Percentiles rank a stretch among this genome's conserved stretches.
Conservation (phyloP, 2,797 vertebrate species). For the Microctenopoma lineatum region DNA sequence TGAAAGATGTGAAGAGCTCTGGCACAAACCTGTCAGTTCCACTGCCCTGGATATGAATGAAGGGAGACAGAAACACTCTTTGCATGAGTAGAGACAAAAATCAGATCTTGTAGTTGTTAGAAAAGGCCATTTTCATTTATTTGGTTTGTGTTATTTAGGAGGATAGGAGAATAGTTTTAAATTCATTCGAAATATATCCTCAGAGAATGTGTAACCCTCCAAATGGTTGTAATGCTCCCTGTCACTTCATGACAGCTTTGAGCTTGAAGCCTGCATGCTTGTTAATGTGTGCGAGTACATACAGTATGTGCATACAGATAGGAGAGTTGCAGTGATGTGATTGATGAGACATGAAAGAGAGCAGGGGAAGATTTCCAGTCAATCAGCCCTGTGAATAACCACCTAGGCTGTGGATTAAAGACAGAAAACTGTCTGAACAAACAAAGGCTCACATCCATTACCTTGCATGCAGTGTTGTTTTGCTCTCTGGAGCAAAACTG, state of each 20-base stretch:
- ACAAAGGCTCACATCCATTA: conserved; percentile 74
- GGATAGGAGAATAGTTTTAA: conserved; percentile 48
- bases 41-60: conserved; percentile 46
- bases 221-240: conserved; percentile 64
- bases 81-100: conserved; percentile 51
- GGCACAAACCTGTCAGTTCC: conserved; percentile 57
- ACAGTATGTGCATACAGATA: conserved; percentile 50
- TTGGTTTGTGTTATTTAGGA: conserved; percentile 50
- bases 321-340: conserved; percentile 68
- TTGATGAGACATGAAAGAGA: conserved; percentile 76
- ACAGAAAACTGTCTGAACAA: conserved; percentile 70
- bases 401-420: conserved; percentile 75
- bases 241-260: conserved; percentile 71
- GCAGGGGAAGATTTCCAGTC: conserved; percentile 70
- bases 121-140: conserved; percentile 26
- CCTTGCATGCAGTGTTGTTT: conserved; percentile 66
- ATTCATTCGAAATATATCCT: conserved; percentile 54
- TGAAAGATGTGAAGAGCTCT: conserved; percentile 55
- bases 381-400: conserved; percentile 70
- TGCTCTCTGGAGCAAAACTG: conserved; percentile 65
- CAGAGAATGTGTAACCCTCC: conserved; percentile 62
- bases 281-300: conserved; percentile 10
- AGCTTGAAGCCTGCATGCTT: conserved; percentile 51
- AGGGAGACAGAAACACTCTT: conserved; percentile 50
- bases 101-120: conserved; percentile 43